Evolutionary conservation across 92 coral and sea anemone genomes (phyloP).

Genomic region (Epizoanthus fatuus): DNA sequence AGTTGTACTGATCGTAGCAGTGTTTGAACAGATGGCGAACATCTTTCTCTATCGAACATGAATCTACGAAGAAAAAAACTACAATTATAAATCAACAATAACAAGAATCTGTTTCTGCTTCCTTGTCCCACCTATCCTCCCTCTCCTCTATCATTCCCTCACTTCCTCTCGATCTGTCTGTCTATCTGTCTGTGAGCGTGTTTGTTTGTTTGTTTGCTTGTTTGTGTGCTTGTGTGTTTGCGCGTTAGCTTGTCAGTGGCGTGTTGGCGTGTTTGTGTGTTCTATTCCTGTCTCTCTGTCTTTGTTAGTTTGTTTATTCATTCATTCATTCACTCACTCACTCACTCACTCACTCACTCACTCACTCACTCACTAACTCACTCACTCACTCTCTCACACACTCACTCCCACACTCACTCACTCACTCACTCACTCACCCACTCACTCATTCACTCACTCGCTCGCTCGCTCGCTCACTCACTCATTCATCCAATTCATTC

Average conservation of each 20-base stretch:
- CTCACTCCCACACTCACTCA: too few relatives aligned
- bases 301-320: not conserved
- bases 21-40: constrained; percentile 59
- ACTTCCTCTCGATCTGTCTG: not conserved
- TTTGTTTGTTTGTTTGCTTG: too few relatives aligned
- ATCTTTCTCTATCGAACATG: constrained; percentile 60
- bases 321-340: too few relatives aligned
- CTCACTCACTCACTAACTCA: too few relatives aligned
- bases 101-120: not conserved
- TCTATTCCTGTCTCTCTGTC: not conserved
- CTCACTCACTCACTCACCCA: too few relatives aligned
- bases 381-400: too few relatives aligned
- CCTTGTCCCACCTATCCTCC: not conserved
- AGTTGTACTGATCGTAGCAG: constrained; percentile 69
- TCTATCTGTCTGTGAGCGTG: not conserved
- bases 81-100: not conserved
- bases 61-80: constrained; percentile 58
- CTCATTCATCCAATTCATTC: not conserved
- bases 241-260: not conserved
- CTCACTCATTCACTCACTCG: not conserved
- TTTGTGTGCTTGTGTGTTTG: too few relatives aligned
- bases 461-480: not conserved
- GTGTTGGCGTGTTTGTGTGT: not conserved
- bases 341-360: too few relatives aligned
- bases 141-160: not conserved